A percentile compares a stretch with the other conserved stretches of the same genome.
Conservation (phyloP, 2,888 invertebrate genomes). For the Cheilosia soror region DNA sequence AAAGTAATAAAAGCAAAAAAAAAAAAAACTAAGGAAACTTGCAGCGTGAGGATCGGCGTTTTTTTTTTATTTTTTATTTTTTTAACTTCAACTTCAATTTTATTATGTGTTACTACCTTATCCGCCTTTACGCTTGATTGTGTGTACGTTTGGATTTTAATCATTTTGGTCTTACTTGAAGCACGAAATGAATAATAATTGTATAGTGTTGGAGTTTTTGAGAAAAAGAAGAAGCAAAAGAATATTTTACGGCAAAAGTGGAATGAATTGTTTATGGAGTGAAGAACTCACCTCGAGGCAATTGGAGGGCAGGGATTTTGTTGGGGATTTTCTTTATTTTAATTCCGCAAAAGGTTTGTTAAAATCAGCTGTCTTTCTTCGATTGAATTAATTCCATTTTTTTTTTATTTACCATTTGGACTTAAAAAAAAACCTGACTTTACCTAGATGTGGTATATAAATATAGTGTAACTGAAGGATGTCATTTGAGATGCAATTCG, state of each 20-base stretch:
- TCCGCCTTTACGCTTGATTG: slow-evolving; percentile 56
- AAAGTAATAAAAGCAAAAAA: slow-evolving; percentile 27
- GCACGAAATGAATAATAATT: slow-evolving; percentile 72
- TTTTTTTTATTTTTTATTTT: slow-evolving; percentile 12
- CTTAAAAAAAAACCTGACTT: not conserved
- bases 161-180: slow-evolving; percentile 67
- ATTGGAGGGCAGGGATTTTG: slow-evolving; percentile 16
- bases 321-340: not conserved
- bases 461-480: not conserved
- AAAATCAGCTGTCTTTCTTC: slow-evolving; percentile 31
- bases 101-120: slow-evolving; percentile 71
- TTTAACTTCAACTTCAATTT: slow-evolving; percentile 50
- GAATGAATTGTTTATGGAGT: slow-evolving; percentile 15
- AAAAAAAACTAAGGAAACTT: slow-evolving; percentile 37
- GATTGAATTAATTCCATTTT: not conserved
- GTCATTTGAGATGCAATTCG: not conserved
- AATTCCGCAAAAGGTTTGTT: slow-evolving; percentile 9
- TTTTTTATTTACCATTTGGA: not conserved
- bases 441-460: not conserved
- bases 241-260: not conserved
- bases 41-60: slow-evolving; percentile 41
- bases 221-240: slow-evolving; percentile 16
- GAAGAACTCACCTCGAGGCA: slow-evolving; percentile 29
- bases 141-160: slow-evolving; percentile 64
- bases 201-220: slow-evolving; percentile 28